These are phyloP conservation scores for Echinops telfairi DNA, from an alignment of 2,113 vertebrate genomes.

Conservation along the genomic window DNA sequence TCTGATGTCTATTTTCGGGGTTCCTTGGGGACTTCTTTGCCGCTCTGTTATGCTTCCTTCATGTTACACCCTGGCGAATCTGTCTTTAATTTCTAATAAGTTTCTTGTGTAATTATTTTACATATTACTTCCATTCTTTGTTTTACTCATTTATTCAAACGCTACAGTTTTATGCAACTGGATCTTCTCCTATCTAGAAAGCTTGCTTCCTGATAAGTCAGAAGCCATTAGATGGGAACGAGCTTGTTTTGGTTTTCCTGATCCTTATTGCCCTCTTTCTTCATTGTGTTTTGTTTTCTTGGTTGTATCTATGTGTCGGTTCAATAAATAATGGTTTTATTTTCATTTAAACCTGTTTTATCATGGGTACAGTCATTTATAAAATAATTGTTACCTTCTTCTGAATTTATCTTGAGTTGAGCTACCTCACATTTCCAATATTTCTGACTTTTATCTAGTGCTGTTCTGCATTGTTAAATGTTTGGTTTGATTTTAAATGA, in stretches of 20 bases:
- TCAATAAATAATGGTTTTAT: not conserved
- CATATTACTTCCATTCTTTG: not conserved
- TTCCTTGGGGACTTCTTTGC: too few species aligned
- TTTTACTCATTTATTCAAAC: not conserved
- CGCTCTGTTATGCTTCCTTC: too few species aligned
- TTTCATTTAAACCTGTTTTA: not conserved
- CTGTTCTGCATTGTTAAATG: not conserved
- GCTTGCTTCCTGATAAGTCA: not conserved
- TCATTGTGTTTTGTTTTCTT: constrained; percentile 6
- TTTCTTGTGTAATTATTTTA: not conserved
- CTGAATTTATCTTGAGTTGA: not conserved
- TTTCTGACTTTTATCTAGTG: not conserved
- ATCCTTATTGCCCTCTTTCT: not conserved
- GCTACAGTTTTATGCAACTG: not conserved
- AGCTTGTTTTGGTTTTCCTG: too few species aligned
- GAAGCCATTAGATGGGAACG: too few species aligned
- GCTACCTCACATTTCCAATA: not conserved
- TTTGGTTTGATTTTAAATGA: not conserved
- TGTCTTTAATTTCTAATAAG: not conserved
- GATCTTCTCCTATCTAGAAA: not conserved
- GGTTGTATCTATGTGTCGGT: not conserved
- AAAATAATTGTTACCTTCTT: not conserved
- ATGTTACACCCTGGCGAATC: too few species aligned
- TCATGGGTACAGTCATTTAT: not conserved
- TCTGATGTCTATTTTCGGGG: too few species aligned